Evolutionary conservation across 1,140 invertebrate species (phyloP), one percentile per base, ranked within the genome.

Genomic region (Acromyrmex charruanus): DNA sequence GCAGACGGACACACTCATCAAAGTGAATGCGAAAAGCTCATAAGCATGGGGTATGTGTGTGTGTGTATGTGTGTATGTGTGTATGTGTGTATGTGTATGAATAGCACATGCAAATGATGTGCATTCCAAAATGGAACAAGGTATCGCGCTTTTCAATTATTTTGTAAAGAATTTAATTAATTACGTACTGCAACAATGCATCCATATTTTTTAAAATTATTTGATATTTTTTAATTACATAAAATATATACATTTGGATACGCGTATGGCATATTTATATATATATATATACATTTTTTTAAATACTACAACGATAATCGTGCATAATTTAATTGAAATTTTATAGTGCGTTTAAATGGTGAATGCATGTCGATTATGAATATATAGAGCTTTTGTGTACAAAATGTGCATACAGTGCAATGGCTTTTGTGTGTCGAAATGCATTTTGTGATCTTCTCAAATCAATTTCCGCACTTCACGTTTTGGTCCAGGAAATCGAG

Each of bases 1-100:
- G 49, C 68, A 65, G 53, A 35, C 80, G 53, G 68, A 72, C 65
- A 80, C 61, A 80, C 35, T 80, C 75, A 21, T 80, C 51, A 80
- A 68, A 68, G 59, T 31, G 53, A 72, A 72, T 59, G 53, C 25
- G 68, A 7, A 28, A 35, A 82, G 66, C 35, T 82, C 69, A 82
- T 31, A 55, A 21, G 39, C 39, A 14, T 55, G 10, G 10, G 3
- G 9, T 44, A 10, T 44, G 28, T 6, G 31, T 6, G 31, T 0
- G 31, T 5, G 31, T 0, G 31, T 31, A 3, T 5, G 31, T 31
- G 31, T 31, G 31, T 31, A 2, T 31, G 31, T 31, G 31, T 5
- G 31, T 31, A 3, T 31, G 9, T 44, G 39, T 31, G 16, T 55
- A 9, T 69, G 39, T 63, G 35, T 69, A 9, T n/a, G 14, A 55